Evolutionary conservation across 1,140 invertebrate genomes (phyloP), one percentile per base, ranked within the genome.

Genomic region (Calliopsis andreniformis): DNA sequence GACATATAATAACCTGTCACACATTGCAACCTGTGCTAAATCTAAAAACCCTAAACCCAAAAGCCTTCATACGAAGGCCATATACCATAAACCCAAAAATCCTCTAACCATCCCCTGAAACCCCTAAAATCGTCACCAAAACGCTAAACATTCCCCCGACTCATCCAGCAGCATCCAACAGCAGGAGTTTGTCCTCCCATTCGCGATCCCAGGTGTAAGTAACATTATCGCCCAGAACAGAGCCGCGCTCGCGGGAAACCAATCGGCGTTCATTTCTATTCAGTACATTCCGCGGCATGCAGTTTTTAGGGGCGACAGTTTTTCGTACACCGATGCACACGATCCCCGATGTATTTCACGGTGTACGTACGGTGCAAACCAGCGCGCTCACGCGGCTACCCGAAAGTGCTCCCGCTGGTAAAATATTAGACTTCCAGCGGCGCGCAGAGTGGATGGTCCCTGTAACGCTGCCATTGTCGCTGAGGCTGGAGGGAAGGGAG

Each of bases 361-460:
- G 23, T 39, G n/a, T n/a, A n/a, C 14, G 35, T 32, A n/a, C 59
- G 28, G 2, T 16, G 42, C 70, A n/a, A 42, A 16, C 35, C 20
- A 23, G 32, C 58, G 47, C 32, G n/a, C 25, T 51, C 5, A 30
- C 20, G 30, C 16, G 70, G 30, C 14, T 10, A 23, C 10, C 7
- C 35, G 35, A 16, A 55, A 66, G 70, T 55, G 35, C 35, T 32
- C 28, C 28, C n/a, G 62, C 62, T 45, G 30, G 62, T 73, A 66
- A 73, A 73, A 73, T 73, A 73, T 73, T 66, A 66, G 55, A 80
- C 39, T 53, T 42, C 20, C 56, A 32, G 30, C 18, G 32, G 30
- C 18, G 32, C 39, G 56, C 20, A 47, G 53, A 76, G 67, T 67
- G 77, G 58, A 18, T 5, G 30, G 14, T 5, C 4, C 35, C 35